A percentile compares a stretch with the other conserved stretches of the same genome.
phyloP scores from a whole-genome alignment of 2,797 vertebrate genomes.

The Darevskia nairensis region DNA sequence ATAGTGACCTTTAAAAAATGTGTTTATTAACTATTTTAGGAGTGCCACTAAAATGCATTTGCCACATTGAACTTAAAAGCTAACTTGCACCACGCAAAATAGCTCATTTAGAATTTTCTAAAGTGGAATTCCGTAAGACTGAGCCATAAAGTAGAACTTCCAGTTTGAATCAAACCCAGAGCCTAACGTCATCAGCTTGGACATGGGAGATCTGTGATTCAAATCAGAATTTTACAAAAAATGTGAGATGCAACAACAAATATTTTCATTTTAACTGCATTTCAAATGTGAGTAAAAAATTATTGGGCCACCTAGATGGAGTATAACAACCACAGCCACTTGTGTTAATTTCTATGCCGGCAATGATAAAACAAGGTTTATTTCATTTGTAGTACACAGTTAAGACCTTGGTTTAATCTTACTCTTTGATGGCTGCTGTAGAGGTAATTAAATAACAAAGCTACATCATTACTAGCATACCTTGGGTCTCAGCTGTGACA shows the following conservation, averaged over 20 bases:
- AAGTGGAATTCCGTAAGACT: neutral
- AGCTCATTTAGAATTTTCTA: neutral
- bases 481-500: conserved; percentile 30
- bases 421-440: neutral
- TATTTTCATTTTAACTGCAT: neutral
- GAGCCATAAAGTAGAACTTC: neutral
- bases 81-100: neutral
- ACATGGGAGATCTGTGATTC: neutral
- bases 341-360: neutral
- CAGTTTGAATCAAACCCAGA: neutral
- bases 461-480: conserved; percentile 21
- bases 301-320: neutral
- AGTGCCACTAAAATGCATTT: neutral
- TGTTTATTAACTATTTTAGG: neutral
- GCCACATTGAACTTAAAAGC: neutral
- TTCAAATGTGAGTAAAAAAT: neutral
- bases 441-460: conserved; percentile 22
- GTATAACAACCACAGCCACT: neutral
- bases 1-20: neutral
- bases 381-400: neutral
- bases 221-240: neutral
- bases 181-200: neutral
- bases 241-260: neutral
- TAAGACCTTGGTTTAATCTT: neutral
- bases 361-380: neutral